A percentile compares a stretch with the other conserved stretches of the same genome.
Conservation (phyloP, 2,113 vertebrate species). For the Varanus salvator region DNA sequence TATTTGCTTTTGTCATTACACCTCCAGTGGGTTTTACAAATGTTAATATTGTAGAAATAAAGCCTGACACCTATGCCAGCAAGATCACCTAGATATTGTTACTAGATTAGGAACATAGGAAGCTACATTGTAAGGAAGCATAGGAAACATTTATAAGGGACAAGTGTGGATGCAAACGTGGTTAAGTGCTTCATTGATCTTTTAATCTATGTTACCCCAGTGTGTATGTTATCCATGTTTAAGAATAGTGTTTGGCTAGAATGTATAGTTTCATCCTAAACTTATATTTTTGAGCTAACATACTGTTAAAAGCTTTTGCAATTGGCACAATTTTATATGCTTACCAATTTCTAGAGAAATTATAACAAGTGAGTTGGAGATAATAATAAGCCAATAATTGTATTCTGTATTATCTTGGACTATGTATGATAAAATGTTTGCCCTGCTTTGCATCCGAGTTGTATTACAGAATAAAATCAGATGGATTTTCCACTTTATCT, state of each 20-base stretch:
- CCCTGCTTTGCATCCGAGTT: background rate
- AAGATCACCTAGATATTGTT: background rate
- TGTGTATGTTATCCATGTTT: background rate
- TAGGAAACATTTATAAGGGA: background rate
- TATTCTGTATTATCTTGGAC: background rate
- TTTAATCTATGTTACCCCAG: background rate
- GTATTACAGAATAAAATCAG: background rate
- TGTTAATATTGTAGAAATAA: background rate
- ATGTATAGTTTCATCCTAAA: background rate
- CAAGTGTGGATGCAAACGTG: background rate
- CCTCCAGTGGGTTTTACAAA: no score
- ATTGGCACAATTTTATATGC: background rate
- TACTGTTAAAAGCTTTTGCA: background rate
- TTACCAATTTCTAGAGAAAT: background rate
- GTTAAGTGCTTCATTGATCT: background rate
- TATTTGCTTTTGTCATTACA: background rate
- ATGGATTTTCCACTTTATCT: background rate
- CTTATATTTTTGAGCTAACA: background rate
- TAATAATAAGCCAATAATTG: background rate
- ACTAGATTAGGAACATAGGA: background rate
- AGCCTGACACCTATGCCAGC: background rate
- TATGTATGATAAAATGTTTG: background rate
- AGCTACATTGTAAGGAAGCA: no score
- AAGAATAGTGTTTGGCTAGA: background rate
- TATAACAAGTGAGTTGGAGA: background rate